Base-by-base conservation (phyloP, 2,797 vertebrate species). In the Cynodonichthys magdalenae region DNA sequence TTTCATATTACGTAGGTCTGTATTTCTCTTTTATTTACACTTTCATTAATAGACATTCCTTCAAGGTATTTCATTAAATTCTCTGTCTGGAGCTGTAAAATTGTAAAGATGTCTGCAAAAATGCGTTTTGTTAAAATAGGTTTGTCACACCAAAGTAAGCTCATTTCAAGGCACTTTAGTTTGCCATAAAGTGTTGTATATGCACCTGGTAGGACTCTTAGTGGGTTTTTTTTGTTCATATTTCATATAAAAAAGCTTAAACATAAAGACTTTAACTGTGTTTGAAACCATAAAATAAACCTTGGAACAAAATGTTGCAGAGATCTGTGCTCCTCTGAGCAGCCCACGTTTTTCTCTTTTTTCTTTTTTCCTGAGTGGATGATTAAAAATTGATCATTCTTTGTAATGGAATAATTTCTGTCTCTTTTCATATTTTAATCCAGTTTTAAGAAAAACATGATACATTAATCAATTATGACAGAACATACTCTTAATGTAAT, bases 381-480 rank as follows among this genome's bases (percentile, higher is more conserved):
- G 92, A 95, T 96, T 93, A 96, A 96, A 96, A 94, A 95, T 96
- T 93, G 87, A 95, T 94, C 82, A 89, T 90, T 92, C 92, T 94
- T 94, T 93, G 92, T 95, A 94, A 95, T 94, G 92, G 93, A 93
- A 94, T 94, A 90, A 86, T 94, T 94, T 95, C 94, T 97, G 96
- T 97, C 95, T 93, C 93, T 95, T 95, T 93, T 91, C 93, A 97
- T 95, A 96, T 94, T 92, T 92, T 93, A 94, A 92, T 94, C 84
- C 83, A 89, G 94, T 96, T 98, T 96, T 95, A 95, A 92, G 77
- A 90, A 97, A 97, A 97, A 97, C 95, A 96, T 87, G 88, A 93
- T 81, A 90, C 96, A 96, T 98, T 97, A 96, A 98, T 99, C 95
- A 96, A 92, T 93, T 93, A 94, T 95, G 97, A 97, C 96, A 96